Base-by-base conservation (phyloP, 2,113 vertebrate genomes). In the Acrocephalus arundinaceus region DNA sequence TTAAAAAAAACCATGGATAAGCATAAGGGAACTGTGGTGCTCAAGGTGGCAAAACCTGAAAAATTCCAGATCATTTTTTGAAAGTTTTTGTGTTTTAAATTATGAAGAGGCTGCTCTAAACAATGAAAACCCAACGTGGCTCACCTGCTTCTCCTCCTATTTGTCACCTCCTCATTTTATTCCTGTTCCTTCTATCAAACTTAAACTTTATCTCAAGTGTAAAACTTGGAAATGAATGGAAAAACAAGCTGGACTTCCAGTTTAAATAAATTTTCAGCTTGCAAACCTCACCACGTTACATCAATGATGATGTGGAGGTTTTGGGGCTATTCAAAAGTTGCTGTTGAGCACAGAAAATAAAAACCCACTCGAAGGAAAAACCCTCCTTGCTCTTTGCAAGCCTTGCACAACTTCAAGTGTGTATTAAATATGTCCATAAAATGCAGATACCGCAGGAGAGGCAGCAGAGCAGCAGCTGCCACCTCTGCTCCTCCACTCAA, bases 381-480 rank as follows among this genome's bases (percentile, higher is more conserved):
- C 25, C 9, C 27, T 25, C 1, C 3, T 13, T 15, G 51, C 37
- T 76, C 20, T 68, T 63, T 72, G 54, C 43, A 82, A 39, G 46
- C 33, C 45, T 59, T 13, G 27, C 31, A 21, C 30, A 57, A 19
- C 18, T 71, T 6, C 35, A 17, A 31, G 18, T 4, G 45, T 23
- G 23, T 1, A 13, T 54, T n/a, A 41, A 23, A 20, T 6, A 21
- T 1, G 2, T 33, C 30, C 41, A 57, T 11, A 15, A 39, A 28
- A 52, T 35, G 17, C 2, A 7, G 4, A 4, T 61, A 54, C n/a
- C 7, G 1, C 0, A 35, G 68, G 43, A 80, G 25, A 39, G 57
- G n/a, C 76, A 84, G 70, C 70, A 46, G 2, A 67, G 90, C 10
- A 89, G 86, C 87, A 91, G 90, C 94, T 95, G 85, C 85, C 92